Base-by-base conservation (phyloP, 2,113 vertebrate genomes). In the Cebidichthys violaceus region DNA sequence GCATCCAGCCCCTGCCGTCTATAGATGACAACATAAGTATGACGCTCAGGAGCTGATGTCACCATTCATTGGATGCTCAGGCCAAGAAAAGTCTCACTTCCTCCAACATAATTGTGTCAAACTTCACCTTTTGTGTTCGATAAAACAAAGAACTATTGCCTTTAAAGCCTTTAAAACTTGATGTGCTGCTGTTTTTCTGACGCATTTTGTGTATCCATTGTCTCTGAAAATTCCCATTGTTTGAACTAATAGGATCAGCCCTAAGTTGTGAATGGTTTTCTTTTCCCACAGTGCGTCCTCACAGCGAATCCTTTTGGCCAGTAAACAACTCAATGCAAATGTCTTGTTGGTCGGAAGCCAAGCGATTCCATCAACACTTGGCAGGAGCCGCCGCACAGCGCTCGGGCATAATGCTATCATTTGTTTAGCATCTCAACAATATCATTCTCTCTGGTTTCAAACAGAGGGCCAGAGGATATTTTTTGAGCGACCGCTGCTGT, bases 331-430 rank as follows among this genome's bases (percentile, higher is more conserved):
- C 64, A 5, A 82, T 86, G 88, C 88, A 81, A 91, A 91, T 86
- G 87, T 79, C 77, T 76, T 9, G 33, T 29, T 86, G 88, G 83
- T 85, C 17, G 33, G 60, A 79, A 87, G 89, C 90, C 91, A 93
- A 59, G 59, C 73, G 86, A 93, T 94, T 94, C 89, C 89, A 92
- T 94, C 93, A 94, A 88, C 92, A 75, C 89, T 94, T 94, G 94
- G 93, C 93, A 90, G 79, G 22, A 70, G 78, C 68, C 1, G 18
- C 52, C 14, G 70, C 75, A 2, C 81, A 70, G 69, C 31, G 81
- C 83, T 55, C 37, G 50, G 39, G 84, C 60, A 94, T 92, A 93
- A 95, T 82, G 93, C 86, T 0, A 29, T 65, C 74, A 55, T 86
- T 94, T 94, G 93, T 94, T 91, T 83, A 79, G 79, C 70, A 54